Conservation (phyloP, 64 coral and sea anemone species). For the Platygyra sinensis region DNA sequence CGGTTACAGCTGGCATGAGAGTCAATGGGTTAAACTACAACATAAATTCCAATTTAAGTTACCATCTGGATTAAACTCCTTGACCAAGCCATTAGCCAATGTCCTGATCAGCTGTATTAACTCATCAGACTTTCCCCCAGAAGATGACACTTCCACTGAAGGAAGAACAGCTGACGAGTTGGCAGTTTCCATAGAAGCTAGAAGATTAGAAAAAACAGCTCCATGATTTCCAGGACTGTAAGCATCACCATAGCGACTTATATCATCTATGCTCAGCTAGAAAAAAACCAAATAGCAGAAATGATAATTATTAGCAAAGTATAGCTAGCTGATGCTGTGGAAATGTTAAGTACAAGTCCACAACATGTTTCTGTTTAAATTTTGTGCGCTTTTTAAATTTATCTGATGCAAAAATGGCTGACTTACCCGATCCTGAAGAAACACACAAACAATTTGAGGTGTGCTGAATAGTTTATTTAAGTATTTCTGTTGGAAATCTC, state of each 20-base stretch:
- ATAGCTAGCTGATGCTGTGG: too few species aligned
- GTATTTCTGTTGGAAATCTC: constrained; percentile 61
- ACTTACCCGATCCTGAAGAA: constrained; percentile 73
- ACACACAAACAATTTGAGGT: constrained; percentile 38
- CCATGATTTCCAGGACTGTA: constrained; percentile 52
- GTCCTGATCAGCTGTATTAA: constrained; percentile 39
- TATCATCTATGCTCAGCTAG: constrained; percentile 87
- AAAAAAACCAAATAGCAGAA: background rate
- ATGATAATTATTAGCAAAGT: too few species aligned
- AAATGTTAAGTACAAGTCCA: too few species aligned
- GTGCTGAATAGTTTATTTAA: constrained; percentile 33
- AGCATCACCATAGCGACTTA: constrained; percentile 80
- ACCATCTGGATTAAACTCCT: constrained; percentile 16
- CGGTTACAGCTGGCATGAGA: too few species aligned
- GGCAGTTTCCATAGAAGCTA: constrained; percentile 65
- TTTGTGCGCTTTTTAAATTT: too few species aligned
- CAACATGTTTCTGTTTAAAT: too few species aligned
- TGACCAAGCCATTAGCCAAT: constrained; percentile 28
- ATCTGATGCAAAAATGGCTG: background rate
- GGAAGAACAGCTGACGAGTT: constrained; percentile 70
- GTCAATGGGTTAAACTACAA: too few species aligned
- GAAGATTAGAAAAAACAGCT: constrained; percentile 43
- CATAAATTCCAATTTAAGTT: background rate
- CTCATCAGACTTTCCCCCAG: background rate
- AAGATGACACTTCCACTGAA: constrained; percentile 28